Percentiles rank a stretch among this genome's conserved stretches.
phyloP scores from a whole-genome alignment of 2,113 vertebrate species.

The Chauna torquata region DNA sequence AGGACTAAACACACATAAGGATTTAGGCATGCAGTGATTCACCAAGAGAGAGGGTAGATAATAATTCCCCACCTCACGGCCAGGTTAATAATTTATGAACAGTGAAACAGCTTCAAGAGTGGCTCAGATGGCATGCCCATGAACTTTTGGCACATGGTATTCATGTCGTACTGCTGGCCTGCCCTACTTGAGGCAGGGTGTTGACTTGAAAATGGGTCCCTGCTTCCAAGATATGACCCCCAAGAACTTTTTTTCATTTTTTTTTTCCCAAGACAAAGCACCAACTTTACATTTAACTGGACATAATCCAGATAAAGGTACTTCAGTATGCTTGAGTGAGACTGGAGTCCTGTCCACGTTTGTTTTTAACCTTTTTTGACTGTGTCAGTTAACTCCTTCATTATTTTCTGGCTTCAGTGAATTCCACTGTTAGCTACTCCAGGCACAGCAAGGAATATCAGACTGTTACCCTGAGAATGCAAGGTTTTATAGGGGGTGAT shows the following conservation, averaged over 20 bases:
- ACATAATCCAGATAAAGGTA: not conserved
- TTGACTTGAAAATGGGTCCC: not conserved
- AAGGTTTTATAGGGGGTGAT: not conserved
- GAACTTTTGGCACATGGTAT: not conserved
- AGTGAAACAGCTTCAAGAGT: not conserved
- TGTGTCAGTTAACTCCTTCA: not conserved
- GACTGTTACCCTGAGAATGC: not conserved
- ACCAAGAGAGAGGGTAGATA: not conserved
- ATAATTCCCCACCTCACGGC: not conserved
- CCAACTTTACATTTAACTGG: not conserved
- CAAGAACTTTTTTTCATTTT: not conserved
- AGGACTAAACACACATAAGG: not conserved
- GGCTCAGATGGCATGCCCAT: not conserved
- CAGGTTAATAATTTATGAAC: conserved; percentile 38
- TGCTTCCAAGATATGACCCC: not conserved
- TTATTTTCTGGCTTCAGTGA: not conserved
- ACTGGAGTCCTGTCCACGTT: not conserved
- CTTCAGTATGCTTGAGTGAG: not conserved
- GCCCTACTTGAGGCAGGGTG: not conserved
- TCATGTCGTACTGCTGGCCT: not conserved
- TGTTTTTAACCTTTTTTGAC: not conserved
- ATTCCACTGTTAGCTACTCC: not conserved
- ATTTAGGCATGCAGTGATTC: not conserved
- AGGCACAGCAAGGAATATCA: not conserved
- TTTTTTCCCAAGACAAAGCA: not conserved